phyloP scores from a whole-genome alignment of 30 jellyfish, hydroid and myxozoan species.

The Nemopilema nomurai region DNA sequence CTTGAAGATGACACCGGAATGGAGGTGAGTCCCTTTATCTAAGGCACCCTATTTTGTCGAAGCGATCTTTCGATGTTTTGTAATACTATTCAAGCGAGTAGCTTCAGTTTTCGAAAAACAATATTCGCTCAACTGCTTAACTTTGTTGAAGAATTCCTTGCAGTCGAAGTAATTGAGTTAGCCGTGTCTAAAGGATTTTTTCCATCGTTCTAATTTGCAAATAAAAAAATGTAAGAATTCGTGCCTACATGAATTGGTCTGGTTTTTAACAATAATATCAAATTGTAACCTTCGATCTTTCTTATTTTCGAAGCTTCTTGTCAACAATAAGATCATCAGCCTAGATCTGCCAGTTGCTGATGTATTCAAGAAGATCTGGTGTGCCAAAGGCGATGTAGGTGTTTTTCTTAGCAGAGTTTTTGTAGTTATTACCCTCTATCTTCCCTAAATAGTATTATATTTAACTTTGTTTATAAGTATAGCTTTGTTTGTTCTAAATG shows the following conservation, averaged over 20 bases:
- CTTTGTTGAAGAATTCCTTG: too few species aligned
- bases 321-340: constrained; percentile 92
- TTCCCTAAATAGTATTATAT: too few species aligned
- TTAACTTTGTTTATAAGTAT: too few species aligned
- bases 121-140: too few species aligned
- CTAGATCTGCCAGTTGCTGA: constrained; percentile 93
- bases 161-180: too few species aligned
- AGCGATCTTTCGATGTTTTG: not conserved
- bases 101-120: too few species aligned
- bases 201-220: too few species aligned
- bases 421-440: not conserved
- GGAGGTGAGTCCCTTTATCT: constrained; percentile 61
- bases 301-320: constrained; percentile 64
- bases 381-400: constrained; percentile 80
- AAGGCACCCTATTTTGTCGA: not conserved
- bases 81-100: not conserved
- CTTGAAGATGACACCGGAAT: constrained; percentile 97
- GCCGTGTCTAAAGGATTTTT: too few species aligned
- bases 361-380: constrained; percentile 91
- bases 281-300: not conserved
- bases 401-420: not conserved
- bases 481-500: too few species aligned
- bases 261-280: not conserved
- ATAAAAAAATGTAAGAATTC: too few species aligned
- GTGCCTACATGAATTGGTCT: too few species aligned